phyloP scores from a whole-genome alignment of 2,113 vertebrate species.

The Psilopogon haemacephalus region DNA sequence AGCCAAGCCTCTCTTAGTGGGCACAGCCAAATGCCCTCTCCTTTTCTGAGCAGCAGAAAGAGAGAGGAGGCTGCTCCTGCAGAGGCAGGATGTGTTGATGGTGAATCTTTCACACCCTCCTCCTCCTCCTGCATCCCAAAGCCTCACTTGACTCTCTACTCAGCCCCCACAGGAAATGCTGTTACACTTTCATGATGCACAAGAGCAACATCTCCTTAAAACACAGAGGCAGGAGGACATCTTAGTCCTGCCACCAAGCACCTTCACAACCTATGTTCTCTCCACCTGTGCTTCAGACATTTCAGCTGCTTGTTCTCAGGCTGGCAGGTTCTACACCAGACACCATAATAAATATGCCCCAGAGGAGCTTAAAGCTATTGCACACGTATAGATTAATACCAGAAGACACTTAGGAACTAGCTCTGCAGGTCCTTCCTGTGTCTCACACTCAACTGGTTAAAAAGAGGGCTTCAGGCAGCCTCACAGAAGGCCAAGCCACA shows the following conservation, averaged over 20 bases:
- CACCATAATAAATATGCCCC: neutral
- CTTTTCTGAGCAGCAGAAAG: neutral
- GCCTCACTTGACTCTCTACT: rapidly evolving
- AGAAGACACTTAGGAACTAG: neutral
- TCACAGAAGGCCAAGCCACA: neutral
- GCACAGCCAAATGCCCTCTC: neutral
- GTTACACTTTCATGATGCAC: neutral
- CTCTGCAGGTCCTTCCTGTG: neutral
- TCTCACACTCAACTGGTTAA: neutral
- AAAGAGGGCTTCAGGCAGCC: neutral
- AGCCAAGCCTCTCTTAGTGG: rapidly evolving
- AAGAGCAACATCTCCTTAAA: neutral
- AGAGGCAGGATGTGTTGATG: rapidly evolving
- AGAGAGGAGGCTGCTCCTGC: too few species aligned
- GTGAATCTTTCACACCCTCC: neutral
- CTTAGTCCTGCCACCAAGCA: neutral
- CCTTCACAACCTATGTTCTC: neutral
- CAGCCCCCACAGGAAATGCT: rapidly evolving
- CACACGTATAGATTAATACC: neutral
- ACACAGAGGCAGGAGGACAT: too few species aligned
- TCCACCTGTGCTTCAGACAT: rapidly evolving
- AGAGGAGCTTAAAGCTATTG: neutral
- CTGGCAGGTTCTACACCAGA: neutral
- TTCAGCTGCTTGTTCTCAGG: neutral
- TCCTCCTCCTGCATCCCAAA: rapidly evolving